phyloP scores from a whole-genome alignment of 2,113 vertebrate species.

The Forbesichthys papilliferus region DNA sequence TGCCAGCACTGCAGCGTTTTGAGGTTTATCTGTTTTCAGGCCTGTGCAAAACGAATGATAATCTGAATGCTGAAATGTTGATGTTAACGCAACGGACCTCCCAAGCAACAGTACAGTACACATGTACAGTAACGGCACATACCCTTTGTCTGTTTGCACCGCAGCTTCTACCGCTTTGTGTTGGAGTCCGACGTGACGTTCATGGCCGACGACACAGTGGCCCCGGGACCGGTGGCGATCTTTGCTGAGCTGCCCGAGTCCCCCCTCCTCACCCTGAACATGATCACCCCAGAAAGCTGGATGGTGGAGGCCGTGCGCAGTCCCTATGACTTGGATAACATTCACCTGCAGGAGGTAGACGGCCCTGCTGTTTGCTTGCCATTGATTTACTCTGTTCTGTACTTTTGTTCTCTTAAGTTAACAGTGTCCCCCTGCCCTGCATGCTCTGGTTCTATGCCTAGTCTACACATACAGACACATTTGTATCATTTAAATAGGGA shows the following conservation, averaged over 20 bases:
- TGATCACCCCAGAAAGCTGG: slow-evolving; percentile 97
- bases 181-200: slow-evolving; percentile 86
- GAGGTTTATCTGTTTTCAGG: not conserved
- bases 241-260: slow-evolving; percentile 92
- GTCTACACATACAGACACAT: too few relatives aligned
- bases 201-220: slow-evolving; percentile 75
- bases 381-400: too few relatives aligned
- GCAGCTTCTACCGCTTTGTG: slow-evolving; percentile 94
- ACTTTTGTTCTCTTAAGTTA: too few relatives aligned
- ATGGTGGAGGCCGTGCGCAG: slow-evolving; percentile 89
- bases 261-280: slow-evolving; percentile 88
- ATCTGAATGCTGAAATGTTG: not conserved
- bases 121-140: not conserved
- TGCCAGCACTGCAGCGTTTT: not conserved
- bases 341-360: slow-evolving; percentile 89
- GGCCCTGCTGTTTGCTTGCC: not conserved
- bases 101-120: not conserved
- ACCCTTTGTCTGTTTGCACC: slow-evolving; percentile 5
- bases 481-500: too few relatives aligned
- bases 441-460: too few relatives aligned
- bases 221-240: slow-evolving; percentile 83
- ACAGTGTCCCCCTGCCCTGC: too few relatives aligned
- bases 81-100: not conserved
- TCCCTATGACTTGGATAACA: slow-evolving; percentile 93
- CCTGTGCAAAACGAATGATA: not conserved